Percentiles rank a stretch among this genome's conserved stretches.
These are phyloP conservation scores for Stenopsyche tienmushanensis DNA, from an alignment of 1,140 invertebrate genomes.

Conservation along the genomic window DNA sequence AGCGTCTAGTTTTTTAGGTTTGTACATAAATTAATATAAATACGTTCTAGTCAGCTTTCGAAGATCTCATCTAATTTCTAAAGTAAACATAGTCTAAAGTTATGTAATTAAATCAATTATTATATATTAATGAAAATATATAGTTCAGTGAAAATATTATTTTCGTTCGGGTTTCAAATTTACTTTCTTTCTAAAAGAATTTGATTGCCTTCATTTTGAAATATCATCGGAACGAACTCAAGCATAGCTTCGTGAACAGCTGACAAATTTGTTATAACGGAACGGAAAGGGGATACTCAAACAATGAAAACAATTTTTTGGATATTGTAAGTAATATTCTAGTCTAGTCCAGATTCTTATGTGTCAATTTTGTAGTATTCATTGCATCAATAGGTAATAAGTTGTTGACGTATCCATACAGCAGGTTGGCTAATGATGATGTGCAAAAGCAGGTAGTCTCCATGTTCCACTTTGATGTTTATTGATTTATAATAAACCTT, in stretches of 20 bases:
- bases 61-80: slow-evolving; percentile 36
- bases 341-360: slow-evolving; percentile 61
- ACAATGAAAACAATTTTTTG: slow-evolving; percentile 29
- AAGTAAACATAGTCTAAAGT: slow-evolving; percentile 31
- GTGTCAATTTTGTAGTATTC: slow-evolving; percentile 58
- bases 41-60: slow-evolving; percentile 41
- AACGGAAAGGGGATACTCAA: slow-evolving; percentile 21
- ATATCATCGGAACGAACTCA: slow-evolving; percentile 4
- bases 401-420: slow-evolving; percentile 33
- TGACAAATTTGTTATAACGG: slow-evolving; percentile 12
- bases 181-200: slow-evolving; percentile 32
- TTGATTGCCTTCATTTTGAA: slow-evolving; percentile 37
- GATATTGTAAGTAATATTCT: slow-evolving; percentile 41
- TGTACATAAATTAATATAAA: slow-evolving; percentile 42
- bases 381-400: slow-evolving; percentile 41
- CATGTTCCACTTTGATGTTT: slow-evolving; percentile 9
- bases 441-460: slow-evolving; percentile 9
- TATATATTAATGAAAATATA: slow-evolving; percentile 36
- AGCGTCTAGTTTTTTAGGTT: slow-evolving; percentile 41
- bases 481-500: slow-evolving; percentile 15
- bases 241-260: slow-evolving; percentile 8
- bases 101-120: slow-evolving; percentile 42
- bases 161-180: slow-evolving; percentile 37
- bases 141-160: slow-evolving; percentile 33
- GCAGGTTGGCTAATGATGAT: slow-evolving; percentile 18